Percentiles rank a stretch among this genome's conserved stretches.
These are phyloP conservation scores for Cyprinodon diabolis DNA, from an alignment of 2,797 vertebrate species.

Conservation along the genomic window DNA sequence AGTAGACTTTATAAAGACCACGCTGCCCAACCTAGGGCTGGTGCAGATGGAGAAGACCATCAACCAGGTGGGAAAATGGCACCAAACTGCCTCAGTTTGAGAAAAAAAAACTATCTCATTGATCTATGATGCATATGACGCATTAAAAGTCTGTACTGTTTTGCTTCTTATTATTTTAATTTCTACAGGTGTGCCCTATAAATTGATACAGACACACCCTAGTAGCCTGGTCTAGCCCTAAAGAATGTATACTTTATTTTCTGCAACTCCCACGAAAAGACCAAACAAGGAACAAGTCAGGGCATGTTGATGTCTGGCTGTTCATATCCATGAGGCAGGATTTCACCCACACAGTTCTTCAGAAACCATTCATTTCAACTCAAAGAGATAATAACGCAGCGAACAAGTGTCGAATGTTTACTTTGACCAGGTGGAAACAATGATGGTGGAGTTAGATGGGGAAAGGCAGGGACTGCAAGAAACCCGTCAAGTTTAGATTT, in stretches of 20 bases:
- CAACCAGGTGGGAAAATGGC: conserved; percentile 87
- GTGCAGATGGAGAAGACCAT: conserved; percentile 99
- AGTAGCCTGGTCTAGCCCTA: not conserved
- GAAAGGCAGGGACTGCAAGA: not conserved
- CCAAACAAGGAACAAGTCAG: not conserved
- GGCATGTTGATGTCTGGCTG: not conserved
- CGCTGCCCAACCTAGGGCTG: conserved; percentile 93
- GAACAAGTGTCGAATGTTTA: not conserved
- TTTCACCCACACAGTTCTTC: not conserved
- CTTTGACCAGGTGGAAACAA: not conserved
- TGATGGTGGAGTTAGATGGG: not conserved
- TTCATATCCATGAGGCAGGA: not conserved
- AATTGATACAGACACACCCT: not conserved
- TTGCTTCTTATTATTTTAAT: not conserved
- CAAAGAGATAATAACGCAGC: not conserved
- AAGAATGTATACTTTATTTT: not conserved
- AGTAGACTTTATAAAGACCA: conserved; percentile 97
- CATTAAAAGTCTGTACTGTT: not conserved
- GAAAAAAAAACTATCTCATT: not conserved
- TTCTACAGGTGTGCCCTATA: not conserved
- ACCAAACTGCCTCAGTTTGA: not conserved
- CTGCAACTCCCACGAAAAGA: not conserved
- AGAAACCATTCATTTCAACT: not conserved
- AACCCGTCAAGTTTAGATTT: not conserved
- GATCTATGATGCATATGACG: not conserved